Conservation (phyloP, 2,888 invertebrate species). For the Phalera bucephala region DNA sequence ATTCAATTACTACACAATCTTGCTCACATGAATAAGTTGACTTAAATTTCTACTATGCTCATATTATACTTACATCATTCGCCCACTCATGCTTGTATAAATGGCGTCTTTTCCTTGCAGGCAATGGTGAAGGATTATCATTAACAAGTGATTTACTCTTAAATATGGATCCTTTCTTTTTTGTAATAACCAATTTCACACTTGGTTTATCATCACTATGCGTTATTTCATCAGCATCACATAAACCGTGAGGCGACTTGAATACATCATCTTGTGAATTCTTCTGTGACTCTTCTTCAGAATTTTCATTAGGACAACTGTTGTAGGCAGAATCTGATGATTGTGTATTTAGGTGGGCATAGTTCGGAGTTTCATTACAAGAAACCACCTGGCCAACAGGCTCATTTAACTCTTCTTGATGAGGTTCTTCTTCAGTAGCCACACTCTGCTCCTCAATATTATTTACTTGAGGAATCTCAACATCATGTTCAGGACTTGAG, state of each 20-base stretch:
- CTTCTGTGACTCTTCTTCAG: conserved; percentile 66
- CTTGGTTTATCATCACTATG: conserved; percentile 76
- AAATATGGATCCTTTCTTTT: conserved; percentile 95
- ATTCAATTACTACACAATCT: too few species aligned
- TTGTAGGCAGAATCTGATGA: conserved; percentile 73
- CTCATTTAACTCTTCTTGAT: conserved; percentile 41
- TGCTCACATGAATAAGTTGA: too few species aligned
- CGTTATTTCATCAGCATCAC: conserved; percentile 59
- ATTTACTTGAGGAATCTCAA: conserved; percentile 29
- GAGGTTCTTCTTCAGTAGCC: conserved; percentile 33
- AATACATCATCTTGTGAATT: conserved; percentile 71
- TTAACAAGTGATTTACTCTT: conserved; percentile 90
- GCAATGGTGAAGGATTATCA: conserved; percentile 81
- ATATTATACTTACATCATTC: conserved; percentile 84
- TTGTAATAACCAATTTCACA: conserved; percentile 88
- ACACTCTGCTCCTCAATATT: conserved; percentile 25
- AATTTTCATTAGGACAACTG: conserved; percentile 73
- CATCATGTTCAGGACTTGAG: conserved; percentile 51
- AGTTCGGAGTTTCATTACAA: conserved; percentile 52
- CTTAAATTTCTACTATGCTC: too few species aligned
- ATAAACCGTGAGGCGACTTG: conserved; percentile 63
- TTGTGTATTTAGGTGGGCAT: conserved; percentile 56
- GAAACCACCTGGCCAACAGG: conserved; percentile 38
- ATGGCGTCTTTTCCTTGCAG: conserved; percentile 88
- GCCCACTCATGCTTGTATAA: conserved; percentile 96